Evolutionary conservation across 1,140 invertebrate genomes (phyloP), one percentile per base, ranked within the genome.

Genomic region (Carposina sasakii): DNA sequence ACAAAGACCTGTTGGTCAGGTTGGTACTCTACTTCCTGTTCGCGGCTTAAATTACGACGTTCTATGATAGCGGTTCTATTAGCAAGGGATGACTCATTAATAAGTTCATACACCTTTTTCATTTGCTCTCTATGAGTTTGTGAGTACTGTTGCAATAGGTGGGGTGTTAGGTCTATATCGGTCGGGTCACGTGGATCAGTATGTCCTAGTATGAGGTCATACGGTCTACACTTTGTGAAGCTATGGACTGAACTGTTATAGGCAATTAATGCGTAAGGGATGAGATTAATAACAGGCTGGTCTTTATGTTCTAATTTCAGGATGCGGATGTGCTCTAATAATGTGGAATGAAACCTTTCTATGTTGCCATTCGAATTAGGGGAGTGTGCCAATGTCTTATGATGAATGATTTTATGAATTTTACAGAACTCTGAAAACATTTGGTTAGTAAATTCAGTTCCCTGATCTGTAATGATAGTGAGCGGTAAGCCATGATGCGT

Each of bases 81-180:
- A n/a, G n/a, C n/a, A n/a, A n/a, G n/a, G n/a, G n/a, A n/a, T n/a
- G n/a, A n/a, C n/a, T n/a, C n/a, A n/a, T n/a, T n/a, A n/a, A n/a
- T n/a, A n/a, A n/a, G n/a, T n/a, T n/a, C n/a, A n/a, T n/a, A n/a
- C n/a, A 54, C 57, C n/a, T 37, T 19, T 50, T 59, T 51, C 53
- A 58, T 59, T 22, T 49, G 49, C 16, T 58, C 50, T 15, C 36
- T 53, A 41, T 63, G 60, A 3, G 19, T 55, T 12, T 40, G 34
- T n/a, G 23, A 20, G 8, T 59, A 63, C 23, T 63, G 60, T 28
- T 61, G 59, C 39, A 62, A 36, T 30, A 58, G 15, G 2, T 62
- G 52, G 30, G 52, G 39, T 9, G 54, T 57, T 1, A 54, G 10
- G 24, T 61, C 52, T 1, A 61, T 52, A 26, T 57, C 48, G 26